Percentiles rank a stretch among this genome's conserved stretches.
Evolutionary conservation across 2,888 invertebrate genomes (phyloP).

Genomic region (Hydraecia micacea): DNA sequence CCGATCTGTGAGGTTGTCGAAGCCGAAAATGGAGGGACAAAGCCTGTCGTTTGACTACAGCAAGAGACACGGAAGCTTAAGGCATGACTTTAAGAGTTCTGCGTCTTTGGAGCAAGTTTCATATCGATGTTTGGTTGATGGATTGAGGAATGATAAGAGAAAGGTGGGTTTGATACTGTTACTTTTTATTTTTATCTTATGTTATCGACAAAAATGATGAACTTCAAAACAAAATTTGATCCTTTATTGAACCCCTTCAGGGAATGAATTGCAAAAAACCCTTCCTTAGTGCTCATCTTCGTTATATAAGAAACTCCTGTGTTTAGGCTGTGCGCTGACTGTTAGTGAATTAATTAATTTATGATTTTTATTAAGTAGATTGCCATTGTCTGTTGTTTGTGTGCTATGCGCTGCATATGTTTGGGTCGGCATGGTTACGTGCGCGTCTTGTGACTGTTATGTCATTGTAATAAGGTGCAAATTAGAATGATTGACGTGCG

Average conservation of each 20-base stretch:
- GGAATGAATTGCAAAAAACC: not conserved
- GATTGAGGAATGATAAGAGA: constrained; percentile 74
- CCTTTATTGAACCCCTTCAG: not conserved
- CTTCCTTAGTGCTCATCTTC: not conserved
- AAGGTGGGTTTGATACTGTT: constrained; percentile 72
- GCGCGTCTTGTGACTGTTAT: not conserved
- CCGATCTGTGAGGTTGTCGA: constrained; percentile 78
- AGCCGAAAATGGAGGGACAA: constrained; percentile 74
- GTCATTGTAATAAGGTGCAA: not conserved
- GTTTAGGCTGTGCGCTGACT: not conserved
- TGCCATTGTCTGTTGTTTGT: not conserved
- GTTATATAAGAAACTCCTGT: not conserved
- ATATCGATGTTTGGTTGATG: constrained; percentile 78
- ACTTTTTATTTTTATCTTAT: not conserved
- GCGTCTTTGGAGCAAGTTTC: constrained; percentile 83
- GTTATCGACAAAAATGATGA: not conserved
- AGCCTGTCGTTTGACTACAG: constrained; percentile 78
- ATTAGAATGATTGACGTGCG: not conserved
- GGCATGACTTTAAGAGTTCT: constrained; percentile 78
- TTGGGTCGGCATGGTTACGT: not conserved
- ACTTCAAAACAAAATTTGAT: too few species aligned
- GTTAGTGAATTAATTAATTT: not conserved
- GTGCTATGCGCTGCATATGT: not conserved
- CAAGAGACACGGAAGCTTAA: constrained; percentile 76
- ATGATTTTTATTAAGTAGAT: not conserved